These are phyloP conservation scores for Oryctolagus cuniculus DNA, from an alignment of 2,113 vertebrate genomes.

Conservation along the genomic window DNA sequence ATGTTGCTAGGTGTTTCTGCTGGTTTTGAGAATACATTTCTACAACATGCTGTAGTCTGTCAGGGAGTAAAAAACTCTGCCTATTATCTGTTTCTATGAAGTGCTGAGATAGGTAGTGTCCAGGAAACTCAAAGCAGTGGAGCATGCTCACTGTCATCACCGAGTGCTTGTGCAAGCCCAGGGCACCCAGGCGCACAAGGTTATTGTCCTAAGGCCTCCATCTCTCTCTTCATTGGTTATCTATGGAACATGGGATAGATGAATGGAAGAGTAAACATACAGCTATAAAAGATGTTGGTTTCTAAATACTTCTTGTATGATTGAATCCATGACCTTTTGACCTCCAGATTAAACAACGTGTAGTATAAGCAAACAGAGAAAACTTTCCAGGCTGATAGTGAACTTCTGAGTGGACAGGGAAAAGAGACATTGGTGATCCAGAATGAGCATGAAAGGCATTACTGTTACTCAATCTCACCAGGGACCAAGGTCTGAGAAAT, in stretches of 20 bases:
- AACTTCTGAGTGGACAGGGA: background rate
- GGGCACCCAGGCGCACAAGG: background rate
- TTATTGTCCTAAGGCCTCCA: background rate
- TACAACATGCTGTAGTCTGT: background rate
- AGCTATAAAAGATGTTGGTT: slow-evolving; percentile 26
- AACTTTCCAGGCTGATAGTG: background rate
- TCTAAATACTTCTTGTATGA: slow-evolving; percentile 7
- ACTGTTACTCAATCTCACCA: background rate
- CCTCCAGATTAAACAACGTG: background rate
- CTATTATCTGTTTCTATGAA: background rate
- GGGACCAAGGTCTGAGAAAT: background rate
- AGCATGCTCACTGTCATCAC: no score
- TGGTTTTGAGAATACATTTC: slow-evolving; percentile 23
- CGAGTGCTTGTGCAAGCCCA: background rate
- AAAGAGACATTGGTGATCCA: background rate
- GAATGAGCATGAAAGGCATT: background rate
- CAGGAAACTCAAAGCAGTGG: background rate
- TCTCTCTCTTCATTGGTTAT: slow-evolving; percentile 8
- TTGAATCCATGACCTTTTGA: slow-evolving; percentile 24
- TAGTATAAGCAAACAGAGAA: background rate
- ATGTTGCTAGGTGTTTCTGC: background rate
- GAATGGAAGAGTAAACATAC: background rate
- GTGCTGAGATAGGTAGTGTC: background rate
- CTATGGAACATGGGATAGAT: background rate
- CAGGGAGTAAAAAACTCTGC: background rate